Evolutionary conservation across 2,113 vertebrate species (phyloP), one percentile per base, ranked within the genome.

Genomic region (Hippocampus guttulatus): DNA sequence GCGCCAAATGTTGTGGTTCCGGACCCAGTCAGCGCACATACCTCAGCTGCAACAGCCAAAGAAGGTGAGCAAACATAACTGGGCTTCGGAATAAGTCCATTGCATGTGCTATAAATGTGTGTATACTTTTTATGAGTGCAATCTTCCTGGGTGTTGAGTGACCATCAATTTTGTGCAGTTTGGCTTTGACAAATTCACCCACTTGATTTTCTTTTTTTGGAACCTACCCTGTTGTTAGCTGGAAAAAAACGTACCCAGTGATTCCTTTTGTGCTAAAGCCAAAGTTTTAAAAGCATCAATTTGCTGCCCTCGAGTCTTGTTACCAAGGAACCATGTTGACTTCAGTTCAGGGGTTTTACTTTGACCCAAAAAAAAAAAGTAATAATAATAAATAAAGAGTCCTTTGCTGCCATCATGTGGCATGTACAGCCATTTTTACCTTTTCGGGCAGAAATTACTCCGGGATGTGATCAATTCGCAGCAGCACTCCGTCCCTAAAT

Each of bases 51-150:
- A 67, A 68, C 57, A 9, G 41, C 20, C 75, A 67, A 68, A 65
- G 74, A 81, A 65, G 81, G 88, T 85, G 64, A 68, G 65, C 1
- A 62, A 49, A 57, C 64, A 7, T 55, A 10, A 23, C 3, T 21
- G 9, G 8, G 10, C 21, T 54, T 9, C 15, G 4, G 43, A 18
- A 51, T 18, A 54, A 10, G 21, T 54, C 27, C 15, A 20, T 12
- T 45, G 43, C 16, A 18, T 51, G 49, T 8, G 49, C 18, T 51
- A 20, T 7, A 21, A 51, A 23, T 23, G 21, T 54, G n/a, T 21
- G 21, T 10, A 3, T 21, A 8, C 21, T 3, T 3, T n/a, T 54
- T 2, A 54, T 21, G 51, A n/a, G 3, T 51, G 16, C 2, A 5
- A 51, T 51, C 15, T 51, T 51, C 47, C 16, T 16, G 47, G 45